Evolutionary conservation across 2,888 invertebrate genomes (phyloP).

Genomic region (Tanytarsus gracilentus): DNA sequence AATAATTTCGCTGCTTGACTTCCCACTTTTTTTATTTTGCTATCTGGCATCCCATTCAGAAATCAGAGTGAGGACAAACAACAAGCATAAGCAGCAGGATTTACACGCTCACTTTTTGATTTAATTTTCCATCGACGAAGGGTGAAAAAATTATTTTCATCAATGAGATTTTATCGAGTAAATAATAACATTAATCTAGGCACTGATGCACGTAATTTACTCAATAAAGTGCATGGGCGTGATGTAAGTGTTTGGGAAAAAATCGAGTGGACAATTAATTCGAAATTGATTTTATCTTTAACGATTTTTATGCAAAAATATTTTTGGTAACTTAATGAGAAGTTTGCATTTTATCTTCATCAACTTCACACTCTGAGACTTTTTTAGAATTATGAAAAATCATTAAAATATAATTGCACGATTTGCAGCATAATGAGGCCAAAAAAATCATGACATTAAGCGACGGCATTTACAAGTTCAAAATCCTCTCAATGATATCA

Average conservation of each 20-base stretch:
- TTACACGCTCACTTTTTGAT: constrained; percentile 24
- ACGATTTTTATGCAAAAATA: background rate
- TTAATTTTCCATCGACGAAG: constrained; percentile 18
- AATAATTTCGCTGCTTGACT: constrained; percentile 2
- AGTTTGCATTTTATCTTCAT: background rate
- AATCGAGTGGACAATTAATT: background rate
- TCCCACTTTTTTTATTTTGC: constrained; percentile 11
- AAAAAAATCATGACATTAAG: background rate
- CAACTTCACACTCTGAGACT: background rate
- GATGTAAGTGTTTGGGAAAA: background rate
- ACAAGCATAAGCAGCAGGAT: constrained; percentile 12
- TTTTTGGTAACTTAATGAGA: background rate
- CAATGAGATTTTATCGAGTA: constrained; percentile 27
- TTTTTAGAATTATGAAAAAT: too few species aligned
- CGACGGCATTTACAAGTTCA: background rate
- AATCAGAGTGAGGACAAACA: background rate
- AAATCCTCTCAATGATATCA: background rate
- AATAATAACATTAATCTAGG: constrained; percentile 24
- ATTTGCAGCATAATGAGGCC: constrained; percentile 9
- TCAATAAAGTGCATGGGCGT: constrained; percentile 17
- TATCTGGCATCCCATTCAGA: background rate
- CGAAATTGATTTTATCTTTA: background rate
- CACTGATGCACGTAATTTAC: background rate
- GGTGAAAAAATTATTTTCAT: background rate
- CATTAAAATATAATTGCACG: too few species aligned